Evolutionary conservation across 2,113 vertebrate species (phyloP).

Genomic region (Leucopsar rothschildi): DNA sequence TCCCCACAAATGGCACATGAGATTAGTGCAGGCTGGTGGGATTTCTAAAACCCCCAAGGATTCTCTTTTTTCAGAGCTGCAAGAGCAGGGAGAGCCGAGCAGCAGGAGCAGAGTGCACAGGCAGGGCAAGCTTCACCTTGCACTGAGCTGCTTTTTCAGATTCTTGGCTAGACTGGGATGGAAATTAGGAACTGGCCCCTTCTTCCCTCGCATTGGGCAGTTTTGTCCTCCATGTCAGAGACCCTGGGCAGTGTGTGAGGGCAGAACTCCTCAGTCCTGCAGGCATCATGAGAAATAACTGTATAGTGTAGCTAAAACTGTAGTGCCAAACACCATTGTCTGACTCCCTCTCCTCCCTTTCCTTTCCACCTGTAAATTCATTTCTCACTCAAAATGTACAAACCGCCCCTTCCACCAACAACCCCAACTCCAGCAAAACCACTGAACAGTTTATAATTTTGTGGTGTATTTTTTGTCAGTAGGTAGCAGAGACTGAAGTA

Average conservation of each 20-base stretch:
- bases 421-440: constrained; percentile 59
- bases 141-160: constrained; percentile 29
- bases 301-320: constrained; percentile 67
- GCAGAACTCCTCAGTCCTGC: constrained; percentile 52
- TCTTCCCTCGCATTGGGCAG: constrained; percentile 26
- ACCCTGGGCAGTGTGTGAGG: constrained; percentile 34
- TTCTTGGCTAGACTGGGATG: constrained; percentile 28
- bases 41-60: neutral
- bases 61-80: neutral
- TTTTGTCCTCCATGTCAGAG: constrained; percentile 49
- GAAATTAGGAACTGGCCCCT: constrained; percentile 41
- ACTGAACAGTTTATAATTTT: constrained; percentile 80
- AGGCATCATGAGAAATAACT: constrained; percentile 65
- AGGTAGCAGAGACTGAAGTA: constrained; percentile 85
- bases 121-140: neutral
- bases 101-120: neutral
- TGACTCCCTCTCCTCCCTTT: constrained; percentile 30
- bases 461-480: constrained; percentile 85
- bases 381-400: constrained; percentile 70
- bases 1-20: neutral
- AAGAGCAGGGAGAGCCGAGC: neutral
- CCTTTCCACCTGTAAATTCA: constrained; percentile 77
- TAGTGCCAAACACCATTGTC: constrained; percentile 69
- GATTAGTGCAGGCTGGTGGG: neutral
- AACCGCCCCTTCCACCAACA: constrained; percentile 38